Evolutionary conservation across 2,888 invertebrate genomes (phyloP), one percentile per base, ranked within the genome.

Genomic region (Polydesmus complanatus): DNA sequence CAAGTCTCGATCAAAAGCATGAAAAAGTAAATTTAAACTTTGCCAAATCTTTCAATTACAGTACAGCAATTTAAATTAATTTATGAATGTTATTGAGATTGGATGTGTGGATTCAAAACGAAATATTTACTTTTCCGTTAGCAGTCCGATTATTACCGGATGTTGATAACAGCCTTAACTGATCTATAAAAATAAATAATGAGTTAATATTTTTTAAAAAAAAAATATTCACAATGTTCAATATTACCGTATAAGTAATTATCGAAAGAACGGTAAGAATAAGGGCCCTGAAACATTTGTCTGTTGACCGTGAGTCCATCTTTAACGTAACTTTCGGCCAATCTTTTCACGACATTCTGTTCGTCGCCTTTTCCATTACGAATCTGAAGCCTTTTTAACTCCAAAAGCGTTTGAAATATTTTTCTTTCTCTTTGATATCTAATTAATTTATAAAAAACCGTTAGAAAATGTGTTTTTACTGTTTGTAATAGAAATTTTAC

Each of bases 381-480:
- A 68, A 94, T 93, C 75, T 95, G 94, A 66, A 91, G 79, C 58
- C 92, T 81, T 74, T 95, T 95, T 58, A 95, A 75, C 71, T 95
- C 94, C 69, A 94, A 79, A 61, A 95, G 78, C 73, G 94, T 92
- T 71, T 94, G 91, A 73, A 95, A 93, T 68, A 94, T 87, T 71
- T 90, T 88, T 62, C 92, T 79, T 74, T 94, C 93, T 70, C 91
- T 81, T 69, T 92, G 89, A 73, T 92, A 93, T 71, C 92, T 78
- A 64, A 8, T 8, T 48, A 65, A 37, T 22, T 26, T 22, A 18
- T 22, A 23, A 63, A 21, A 63, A 49, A 2, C 3, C 57, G 8
- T 27, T 56, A 14, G 19, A 37, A 59, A 26, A 58, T 47, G 3
- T 19, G 25, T 19, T 25, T 22, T 3, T 18, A 2, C 27, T 27